phyloP scores from a whole-genome alignment of 2,113 vertebrate genomes.

The Geococcyx californianus region DNA sequence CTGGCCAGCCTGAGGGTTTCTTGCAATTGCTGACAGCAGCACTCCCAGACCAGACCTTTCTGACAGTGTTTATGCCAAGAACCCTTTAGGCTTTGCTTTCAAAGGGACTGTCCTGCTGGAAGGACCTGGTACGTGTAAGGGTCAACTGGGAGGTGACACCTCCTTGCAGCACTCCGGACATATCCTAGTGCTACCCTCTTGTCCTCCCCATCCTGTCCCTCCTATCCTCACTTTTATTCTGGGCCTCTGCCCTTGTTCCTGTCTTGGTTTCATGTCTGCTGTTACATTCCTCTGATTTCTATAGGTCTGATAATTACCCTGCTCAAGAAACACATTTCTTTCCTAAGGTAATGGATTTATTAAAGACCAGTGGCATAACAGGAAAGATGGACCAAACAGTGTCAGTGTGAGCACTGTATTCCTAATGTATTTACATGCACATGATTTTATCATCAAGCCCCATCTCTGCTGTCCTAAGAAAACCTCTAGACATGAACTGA shows the following conservation, averaged over 20 bases:
- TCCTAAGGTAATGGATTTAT: neutral
- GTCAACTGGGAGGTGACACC: neutral
- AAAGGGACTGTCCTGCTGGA: accelerated
- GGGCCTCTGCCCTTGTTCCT: neutral
- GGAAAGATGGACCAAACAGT: neutral
- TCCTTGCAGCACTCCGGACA: neutral
- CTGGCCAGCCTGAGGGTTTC: neutral
- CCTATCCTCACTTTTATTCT: neutral
- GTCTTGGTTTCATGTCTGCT: neutral
- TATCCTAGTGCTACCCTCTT: neutral
- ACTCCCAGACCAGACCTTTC: neutral
- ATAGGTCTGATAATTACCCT: neutral
- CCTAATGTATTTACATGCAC: no score
- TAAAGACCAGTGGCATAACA: neutral
- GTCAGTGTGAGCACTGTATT: neutral
- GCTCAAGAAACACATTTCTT: neutral
- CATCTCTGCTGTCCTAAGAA: neutral
- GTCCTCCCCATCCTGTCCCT: neutral
- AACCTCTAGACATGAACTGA: neutral
- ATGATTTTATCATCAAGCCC: neutral
- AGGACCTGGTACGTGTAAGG: neutral
- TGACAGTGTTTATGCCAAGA: neutral
- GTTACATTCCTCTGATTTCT: neutral
- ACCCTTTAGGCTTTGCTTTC: neutral
- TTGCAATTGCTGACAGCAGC: neutral